Conservation (phyloP, 2,797 vertebrate species). For the Melanotaenia boesemani region DNA sequence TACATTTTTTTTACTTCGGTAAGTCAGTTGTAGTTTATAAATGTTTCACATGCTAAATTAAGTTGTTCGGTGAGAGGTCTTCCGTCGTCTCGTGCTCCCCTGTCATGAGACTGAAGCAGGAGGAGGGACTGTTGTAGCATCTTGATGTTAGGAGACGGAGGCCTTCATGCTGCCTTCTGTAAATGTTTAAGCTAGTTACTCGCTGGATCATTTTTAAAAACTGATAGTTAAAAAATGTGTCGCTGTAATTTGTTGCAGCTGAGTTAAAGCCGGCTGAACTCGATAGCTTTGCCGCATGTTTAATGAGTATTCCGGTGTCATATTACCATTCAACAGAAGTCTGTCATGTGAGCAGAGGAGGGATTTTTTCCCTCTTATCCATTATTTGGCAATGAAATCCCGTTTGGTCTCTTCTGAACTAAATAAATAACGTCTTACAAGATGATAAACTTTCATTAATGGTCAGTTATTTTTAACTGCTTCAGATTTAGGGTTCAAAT, state of each 20-base stretch:
- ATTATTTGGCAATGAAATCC: background rate
- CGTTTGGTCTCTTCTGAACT: background rate
- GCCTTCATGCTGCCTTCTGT: conserved; percentile 24
- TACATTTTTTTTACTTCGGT: conserved; percentile 52
- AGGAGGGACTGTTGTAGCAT: conserved; percentile 64
- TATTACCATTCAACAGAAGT: conserved; percentile 8
- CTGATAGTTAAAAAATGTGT: too few relatives aligned
- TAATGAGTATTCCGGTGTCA: conserved; percentile 72
- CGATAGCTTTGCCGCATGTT: conserved; percentile 68
- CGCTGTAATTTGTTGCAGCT: background rate
- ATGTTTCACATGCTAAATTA: rapidly evolving
- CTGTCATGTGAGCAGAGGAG: conserved; percentile 28
- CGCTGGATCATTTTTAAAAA: background rate
- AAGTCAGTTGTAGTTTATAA: conserved; percentile 27
- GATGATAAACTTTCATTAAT: background rate
- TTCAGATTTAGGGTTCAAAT: background rate
- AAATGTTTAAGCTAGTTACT: background rate
- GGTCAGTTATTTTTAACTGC: background rate
- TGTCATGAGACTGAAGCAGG: conserved; percentile 79
- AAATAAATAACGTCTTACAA: background rate
- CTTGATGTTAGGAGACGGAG: conserved; percentile 33
- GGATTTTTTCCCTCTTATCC: background rate
- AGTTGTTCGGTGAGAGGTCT: rapidly evolving
- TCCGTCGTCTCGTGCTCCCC: conserved; percentile 12
- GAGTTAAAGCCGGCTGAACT: conserved; percentile 35